Evolutionary conservation across 1,140 invertebrate genomes (phyloP), one percentile per base, ranked within the genome.

Genomic region (Chrysomallon squamiferum): DNA sequence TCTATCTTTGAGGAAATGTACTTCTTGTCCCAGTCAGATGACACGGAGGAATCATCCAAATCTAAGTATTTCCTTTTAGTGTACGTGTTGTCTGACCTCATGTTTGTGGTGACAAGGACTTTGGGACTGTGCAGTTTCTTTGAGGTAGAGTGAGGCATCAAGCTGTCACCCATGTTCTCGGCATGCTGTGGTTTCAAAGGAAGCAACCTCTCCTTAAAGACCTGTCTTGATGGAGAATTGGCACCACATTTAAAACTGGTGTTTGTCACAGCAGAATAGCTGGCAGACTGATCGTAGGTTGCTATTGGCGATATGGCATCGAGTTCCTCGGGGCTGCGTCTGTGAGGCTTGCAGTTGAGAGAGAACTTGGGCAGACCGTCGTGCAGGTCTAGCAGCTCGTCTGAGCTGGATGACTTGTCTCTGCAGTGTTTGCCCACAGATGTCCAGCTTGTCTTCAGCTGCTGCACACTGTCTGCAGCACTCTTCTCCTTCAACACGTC

Each of bases 51-150:
- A 4, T 52, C 43, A 65, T 59, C 47, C 32, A 77, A 66, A 61
- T 79, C 75, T 11, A 80, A 56, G 25, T 69, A 69, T 49, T 76
- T 61, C 59, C 74, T 76, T 22, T 65, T 69, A 33, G 66, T 75
- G n/a, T 61, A 63, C 15, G n/a, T 50, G 60, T 11, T 65, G 27
- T 22, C 18, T 56, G 50, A 66, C 62, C 30, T 29, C 3, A 49
- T 18, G 29, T 68, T 58, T n/a, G 47, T 47, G 20, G 66, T 61
- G 41, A 79, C 66, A 3, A 79, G 65, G 18, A 82, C 78, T 66
- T 81, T 82, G 0, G 79, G 80, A 66, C 77, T 80, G 35, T 78
- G 77, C 29, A 78, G 64, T 15, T 50, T 33, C 15, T 22, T 41
- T 22, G 49, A 43, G 58, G 58, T 18, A 2, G 38, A 11, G 3